Evolutionary conservation across 1,140 invertebrate species (phyloP).

Genomic region (Drosophila orosa): DNA sequence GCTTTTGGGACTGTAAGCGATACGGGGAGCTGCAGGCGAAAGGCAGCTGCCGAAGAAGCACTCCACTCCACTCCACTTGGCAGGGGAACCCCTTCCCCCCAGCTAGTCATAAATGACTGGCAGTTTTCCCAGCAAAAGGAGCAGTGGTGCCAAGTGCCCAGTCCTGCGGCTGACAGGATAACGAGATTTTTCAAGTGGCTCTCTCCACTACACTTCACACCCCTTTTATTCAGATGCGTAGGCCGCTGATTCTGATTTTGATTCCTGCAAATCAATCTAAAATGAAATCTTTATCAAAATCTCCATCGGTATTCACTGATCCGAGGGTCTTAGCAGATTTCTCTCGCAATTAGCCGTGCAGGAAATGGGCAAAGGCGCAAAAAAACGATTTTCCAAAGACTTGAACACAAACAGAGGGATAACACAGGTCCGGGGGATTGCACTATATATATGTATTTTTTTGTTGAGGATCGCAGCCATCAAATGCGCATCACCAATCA

Average conservation of each 20-base stretch:
- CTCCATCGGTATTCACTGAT: conserved; percentile 32
- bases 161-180: conserved; percentile 78
- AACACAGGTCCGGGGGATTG: conserved; percentile 15
- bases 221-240: conserved; percentile 42
- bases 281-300: conserved; percentile 4
- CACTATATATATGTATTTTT: background rate
- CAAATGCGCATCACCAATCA: conserved; percentile 80
- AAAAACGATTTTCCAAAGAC: conserved; percentile 74
- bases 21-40: conserved; percentile 40
- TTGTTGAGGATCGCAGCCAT: conserved; percentile 55
- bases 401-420: conserved; percentile 60
- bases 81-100: background rate
- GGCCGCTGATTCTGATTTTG: background rate
- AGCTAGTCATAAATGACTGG: conserved; percentile 53
- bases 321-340: conserved; percentile 65
- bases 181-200: conserved; percentile 82
- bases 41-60: conserved; percentile 69
- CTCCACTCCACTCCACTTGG: conserved; percentile 32
- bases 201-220: conserved; percentile 69
- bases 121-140: conserved; percentile 56
- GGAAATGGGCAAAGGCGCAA: conserved; percentile 49
- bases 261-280: conserved; percentile 25
- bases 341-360: conserved; percentile 76
- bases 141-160: conserved; percentile 29
- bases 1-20: conserved; percentile 57